phyloP scores from a whole-genome alignment of 2,797 vertebrate species.

The Artibeus lituratus region DNA sequence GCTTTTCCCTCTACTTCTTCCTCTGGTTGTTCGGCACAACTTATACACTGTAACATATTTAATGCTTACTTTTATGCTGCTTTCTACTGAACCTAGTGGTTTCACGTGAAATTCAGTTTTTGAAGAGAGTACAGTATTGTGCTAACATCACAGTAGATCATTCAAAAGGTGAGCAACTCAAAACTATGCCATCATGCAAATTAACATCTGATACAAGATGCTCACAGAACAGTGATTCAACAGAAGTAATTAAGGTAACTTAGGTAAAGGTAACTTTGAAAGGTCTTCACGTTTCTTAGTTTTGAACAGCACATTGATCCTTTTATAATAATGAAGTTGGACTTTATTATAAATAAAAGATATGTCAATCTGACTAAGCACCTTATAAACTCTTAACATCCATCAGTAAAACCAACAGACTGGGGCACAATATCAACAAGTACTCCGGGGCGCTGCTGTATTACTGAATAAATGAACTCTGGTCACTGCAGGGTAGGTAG shows the following conservation, averaged over 20 bases:
- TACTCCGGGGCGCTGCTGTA: neutral
- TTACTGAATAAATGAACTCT: neutral
- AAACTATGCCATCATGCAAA: neutral
- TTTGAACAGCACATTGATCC: neutral
- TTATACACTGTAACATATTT: neutral
- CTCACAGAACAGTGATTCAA: neutral
- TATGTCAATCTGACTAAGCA: neutral
- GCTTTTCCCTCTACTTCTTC: too few relatives aligned
- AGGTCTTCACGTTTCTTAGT: neutral
- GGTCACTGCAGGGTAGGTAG: neutral
- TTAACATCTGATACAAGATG: neutral
- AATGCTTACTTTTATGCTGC: neutral
- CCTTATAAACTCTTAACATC: neutral
- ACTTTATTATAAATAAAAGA: neutral
- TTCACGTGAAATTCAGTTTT: neutral
- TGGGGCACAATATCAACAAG: neutral
- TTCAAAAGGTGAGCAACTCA: neutral
- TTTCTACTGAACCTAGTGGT: neutral
- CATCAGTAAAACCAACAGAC: neutral
- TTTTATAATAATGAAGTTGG: neutral
- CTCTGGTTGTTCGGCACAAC: neutral
- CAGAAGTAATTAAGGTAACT: neutral
- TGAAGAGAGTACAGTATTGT: neutral
- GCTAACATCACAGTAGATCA: neutral
- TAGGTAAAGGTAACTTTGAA: neutral